phyloP scores from a whole-genome alignment of 2,888 invertebrate genomes.

The Amphipyra tragopoginis region DNA sequence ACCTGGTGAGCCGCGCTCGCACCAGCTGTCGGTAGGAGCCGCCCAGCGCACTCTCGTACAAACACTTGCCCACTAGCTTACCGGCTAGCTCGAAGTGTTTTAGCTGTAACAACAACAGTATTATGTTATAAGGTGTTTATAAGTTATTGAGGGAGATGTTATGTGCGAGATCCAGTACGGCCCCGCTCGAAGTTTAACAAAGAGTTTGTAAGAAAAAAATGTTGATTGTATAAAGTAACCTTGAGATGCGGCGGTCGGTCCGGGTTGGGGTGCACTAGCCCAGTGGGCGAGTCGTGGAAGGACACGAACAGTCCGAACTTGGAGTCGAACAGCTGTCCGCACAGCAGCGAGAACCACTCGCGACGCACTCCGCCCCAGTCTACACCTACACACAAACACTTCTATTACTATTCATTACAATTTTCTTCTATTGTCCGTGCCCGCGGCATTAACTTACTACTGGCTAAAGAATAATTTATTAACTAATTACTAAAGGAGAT shows the following conservation, averaged over 20 bases:
- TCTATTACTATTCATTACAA: no score
- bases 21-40: slow-evolving; percentile 97
- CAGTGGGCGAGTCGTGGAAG: slow-evolving; percentile 96
- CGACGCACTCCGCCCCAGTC: slow-evolving; percentile 98
- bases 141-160: no score
- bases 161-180: no score
- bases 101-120: slow-evolving; percentile 74
- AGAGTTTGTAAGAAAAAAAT: no score
- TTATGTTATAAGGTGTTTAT: no score
- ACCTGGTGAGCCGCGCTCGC: slow-evolving; percentile 96
- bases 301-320: slow-evolving; percentile 95
- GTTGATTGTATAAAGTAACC: no score
- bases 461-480: no score
- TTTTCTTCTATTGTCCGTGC: no score
- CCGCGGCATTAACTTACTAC: no score
- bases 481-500: no score
- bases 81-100: slow-evolving; percentile 98
- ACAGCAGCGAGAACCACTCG: slow-evolving; percentile 98
- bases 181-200: no score
- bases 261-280: slow-evolving; percentile 97
- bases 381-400: no score
- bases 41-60: slow-evolving; percentile 97
- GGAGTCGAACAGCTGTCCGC: slow-evolving; percentile 96
- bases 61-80: slow-evolving; percentile 97
- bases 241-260: slow-evolving; percentile 90